These are phyloP conservation scores for Hemicentrotus pulcherrimus DNA, from an alignment of 35 echinoderm and acorn worm genomes.

Conservation along the genomic window DNA sequence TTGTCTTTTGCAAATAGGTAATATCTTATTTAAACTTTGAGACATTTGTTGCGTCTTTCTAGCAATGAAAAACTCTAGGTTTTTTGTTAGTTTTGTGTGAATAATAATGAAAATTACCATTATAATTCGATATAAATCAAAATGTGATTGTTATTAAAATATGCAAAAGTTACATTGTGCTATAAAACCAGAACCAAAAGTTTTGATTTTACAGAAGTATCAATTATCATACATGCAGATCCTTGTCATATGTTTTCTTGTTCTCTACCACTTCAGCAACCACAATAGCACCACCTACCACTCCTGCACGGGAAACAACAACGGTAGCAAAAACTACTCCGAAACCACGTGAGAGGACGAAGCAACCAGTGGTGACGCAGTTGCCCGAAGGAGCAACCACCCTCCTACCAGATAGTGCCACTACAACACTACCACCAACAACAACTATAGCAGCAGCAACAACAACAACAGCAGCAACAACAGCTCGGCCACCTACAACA, in stretches of 20 bases:
- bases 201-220: not conserved
- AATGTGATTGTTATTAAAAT: no score
- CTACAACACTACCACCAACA: not conserved
- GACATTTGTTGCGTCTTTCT: not conserved
- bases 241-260: not conserved
- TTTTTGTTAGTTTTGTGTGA: not conserved
- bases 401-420: not conserved
- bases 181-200: not conserved
- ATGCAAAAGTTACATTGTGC: not conserved
- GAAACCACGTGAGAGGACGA: not conserved
- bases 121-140: no score
- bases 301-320: constrained; percentile 25
- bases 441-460: constrained; percentile 18
- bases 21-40: not conserved
- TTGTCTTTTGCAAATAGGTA: not conserved
- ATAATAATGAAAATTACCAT: no score
- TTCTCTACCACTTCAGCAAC: constrained; percentile 18
- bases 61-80: not conserved
- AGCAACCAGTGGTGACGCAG: not conserved
- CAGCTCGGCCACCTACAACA: not conserved
- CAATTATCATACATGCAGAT: not conserved
- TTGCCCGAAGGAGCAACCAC: not conserved
- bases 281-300: constrained; percentile 32
- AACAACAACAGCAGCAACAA: constrained; percentile 7
- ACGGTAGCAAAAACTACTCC: constrained; percentile 23